phyloP scores from a whole-genome alignment of 2,888 invertebrate species.

The Volucella inflata region DNA sequence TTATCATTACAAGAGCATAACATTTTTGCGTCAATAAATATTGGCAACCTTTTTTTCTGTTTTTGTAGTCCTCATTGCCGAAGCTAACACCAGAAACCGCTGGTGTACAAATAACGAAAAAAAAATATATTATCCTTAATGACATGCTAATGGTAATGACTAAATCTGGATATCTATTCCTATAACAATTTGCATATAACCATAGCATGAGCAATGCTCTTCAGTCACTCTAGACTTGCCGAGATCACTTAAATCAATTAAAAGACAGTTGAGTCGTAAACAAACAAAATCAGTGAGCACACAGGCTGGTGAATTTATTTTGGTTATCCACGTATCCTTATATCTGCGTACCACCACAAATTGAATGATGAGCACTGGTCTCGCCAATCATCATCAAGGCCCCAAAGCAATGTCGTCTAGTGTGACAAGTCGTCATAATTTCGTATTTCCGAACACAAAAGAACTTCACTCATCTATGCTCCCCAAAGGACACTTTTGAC shows the following conservation, averaged over 20 bases:
- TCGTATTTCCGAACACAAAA: slow-evolving; percentile 54
- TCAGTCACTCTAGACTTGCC: slow-evolving; percentile 45
- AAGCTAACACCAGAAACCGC: too few species aligned
- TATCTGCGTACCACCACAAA: slow-evolving; percentile 56
- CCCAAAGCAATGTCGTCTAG: slow-evolving; percentile 35
- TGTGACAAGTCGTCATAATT: slow-evolving; percentile 73
- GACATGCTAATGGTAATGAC: slow-evolving; percentile 28
- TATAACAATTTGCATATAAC: slow-evolving; percentile 18
- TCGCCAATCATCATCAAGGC: slow-evolving; percentile 48
- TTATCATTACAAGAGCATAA: too few species aligned
- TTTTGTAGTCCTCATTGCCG: too few species aligned
- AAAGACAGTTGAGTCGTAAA: slow-evolving; percentile 38
- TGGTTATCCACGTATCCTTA: background rate
- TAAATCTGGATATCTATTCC: slow-evolving; percentile 3
- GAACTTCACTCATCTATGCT: slow-evolving; percentile 61
- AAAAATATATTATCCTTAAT: background rate
- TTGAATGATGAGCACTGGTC: slow-evolving; percentile 61
- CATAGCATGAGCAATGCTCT: slow-evolving; percentile 45
- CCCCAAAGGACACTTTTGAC: slow-evolving; percentile 65
- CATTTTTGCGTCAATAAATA: too few species aligned
- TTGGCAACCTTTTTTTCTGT: too few species aligned
- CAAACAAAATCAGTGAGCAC: slow-evolving; percentile 12
- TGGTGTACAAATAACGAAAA: background rate
- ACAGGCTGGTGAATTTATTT: slow-evolving; percentile 42
- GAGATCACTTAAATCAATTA: slow-evolving; percentile 72